phyloP scores from a whole-genome alignment of 2,888 invertebrate species.

The Hydriomena furcata region DNA sequence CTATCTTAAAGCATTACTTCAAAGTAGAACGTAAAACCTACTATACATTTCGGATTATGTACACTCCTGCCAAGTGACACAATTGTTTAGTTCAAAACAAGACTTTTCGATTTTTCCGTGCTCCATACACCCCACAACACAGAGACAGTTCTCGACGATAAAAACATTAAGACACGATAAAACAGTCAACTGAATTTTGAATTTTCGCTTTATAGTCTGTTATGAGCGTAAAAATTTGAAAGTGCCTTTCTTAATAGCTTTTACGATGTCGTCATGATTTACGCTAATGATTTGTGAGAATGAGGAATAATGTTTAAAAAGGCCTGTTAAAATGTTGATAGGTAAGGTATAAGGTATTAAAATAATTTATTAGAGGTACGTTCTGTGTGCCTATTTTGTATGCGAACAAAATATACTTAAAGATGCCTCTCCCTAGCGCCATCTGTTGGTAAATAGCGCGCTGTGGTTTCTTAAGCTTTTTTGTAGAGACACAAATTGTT shows the following conservation, averaged over 20 bases:
- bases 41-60: neutral
- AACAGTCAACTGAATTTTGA: constrained; percentile 60
- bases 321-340: constrained; percentile 43
- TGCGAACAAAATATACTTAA: neutral
- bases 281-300: constrained; percentile 56
- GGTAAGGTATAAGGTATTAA: constrained; percentile 22
- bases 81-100: constrained; percentile 50
- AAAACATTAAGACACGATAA: constrained; percentile 60
- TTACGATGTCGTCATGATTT: constrained; percentile 63
- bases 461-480: neutral
- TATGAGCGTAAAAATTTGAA: constrained; percentile 57
- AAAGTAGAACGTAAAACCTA: too few species aligned
- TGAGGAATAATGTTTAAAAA: constrained; percentile 37
- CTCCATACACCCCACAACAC: constrained; percentile 26
- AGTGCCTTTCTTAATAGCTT: constrained; percentile 54
- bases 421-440: constrained; percentile 32
- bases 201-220: constrained; percentile 56
- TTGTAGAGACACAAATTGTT: too few species aligned
- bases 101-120: constrained; percentile 64
- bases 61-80: constrained; percentile 1
- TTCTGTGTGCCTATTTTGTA: constrained; percentile 9
- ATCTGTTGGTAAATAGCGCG: constrained; percentile 43
- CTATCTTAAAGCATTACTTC: too few species aligned
- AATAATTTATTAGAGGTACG: constrained; percentile 32
- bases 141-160: constrained; percentile 44